phyloP scores from a whole-genome alignment of 2,113 vertebrate genomes.

The Mugil cephalus region DNA sequence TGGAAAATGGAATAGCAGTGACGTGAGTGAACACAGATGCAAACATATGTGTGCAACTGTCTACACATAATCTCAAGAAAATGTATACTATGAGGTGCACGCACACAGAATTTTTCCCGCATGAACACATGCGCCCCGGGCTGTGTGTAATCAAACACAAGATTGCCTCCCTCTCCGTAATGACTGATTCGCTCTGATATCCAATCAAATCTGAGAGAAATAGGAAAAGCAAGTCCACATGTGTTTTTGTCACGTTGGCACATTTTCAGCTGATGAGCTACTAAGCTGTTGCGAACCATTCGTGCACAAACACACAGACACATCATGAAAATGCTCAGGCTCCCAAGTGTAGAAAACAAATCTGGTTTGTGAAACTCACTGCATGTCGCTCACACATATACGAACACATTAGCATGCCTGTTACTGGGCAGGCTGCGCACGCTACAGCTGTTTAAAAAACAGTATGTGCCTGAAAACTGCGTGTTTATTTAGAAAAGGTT shows the following conservation, averaged over 20 bases:
- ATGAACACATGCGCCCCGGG: conserved; percentile 35
- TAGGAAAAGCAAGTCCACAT: conserved; percentile 45
- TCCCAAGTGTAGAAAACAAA: neutral
- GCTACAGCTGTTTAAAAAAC: no score
- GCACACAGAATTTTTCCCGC: conserved; percentile 4
- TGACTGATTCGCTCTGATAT: conserved; percentile 56
- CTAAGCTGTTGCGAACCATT: conserved; percentile 17
- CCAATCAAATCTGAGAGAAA: conserved; percentile 55
- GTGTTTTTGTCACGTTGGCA: conserved; percentile 60
- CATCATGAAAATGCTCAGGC: neutral
- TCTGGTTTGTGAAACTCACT: conserved; percentile 18
- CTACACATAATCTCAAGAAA: neutral
- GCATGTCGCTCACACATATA: neutral
- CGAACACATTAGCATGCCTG: neutral
- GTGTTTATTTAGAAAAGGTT: neutral
- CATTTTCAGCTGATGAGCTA: conserved; percentile 51
- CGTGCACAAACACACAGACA: neutral
- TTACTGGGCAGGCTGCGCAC: neutral
- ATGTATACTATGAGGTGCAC: neutral
- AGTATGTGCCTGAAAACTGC: no score
- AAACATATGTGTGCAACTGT: neutral
- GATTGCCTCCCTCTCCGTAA: conserved; percentile 57
- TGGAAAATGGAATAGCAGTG: neutral
- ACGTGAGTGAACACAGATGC: neutral
- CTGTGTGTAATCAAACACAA: conserved; percentile 49